Percentiles rank a stretch among this genome's conserved stretches.
Conservation (phyloP, 53 echinoderm and acorn worm species). For the Patiria pectinifera region DNA sequence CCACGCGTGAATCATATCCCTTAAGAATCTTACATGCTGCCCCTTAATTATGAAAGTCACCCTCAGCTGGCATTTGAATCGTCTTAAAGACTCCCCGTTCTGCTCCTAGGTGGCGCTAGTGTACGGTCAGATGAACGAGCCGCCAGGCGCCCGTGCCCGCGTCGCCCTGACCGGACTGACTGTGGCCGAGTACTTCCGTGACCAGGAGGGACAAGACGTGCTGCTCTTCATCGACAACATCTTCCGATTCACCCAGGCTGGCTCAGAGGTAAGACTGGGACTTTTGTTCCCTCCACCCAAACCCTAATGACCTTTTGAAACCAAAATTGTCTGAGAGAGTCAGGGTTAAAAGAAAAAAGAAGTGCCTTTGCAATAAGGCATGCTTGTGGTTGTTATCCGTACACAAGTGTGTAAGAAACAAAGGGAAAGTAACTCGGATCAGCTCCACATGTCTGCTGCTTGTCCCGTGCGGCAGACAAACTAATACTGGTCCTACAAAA, state of each 20-base stretch:
- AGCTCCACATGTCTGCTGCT: conserved; percentile 45
- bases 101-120: conserved; percentile 83
- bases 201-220: conserved; percentile 96
- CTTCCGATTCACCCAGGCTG: conserved; percentile 96
- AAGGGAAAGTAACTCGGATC: conserved; percentile 34
- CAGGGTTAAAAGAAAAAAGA: too few species aligned
- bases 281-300: too few species aligned
- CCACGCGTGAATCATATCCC: too few species aligned
- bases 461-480: conserved; percentile 43
- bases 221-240: conserved; percentile 99
- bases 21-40: too few species aligned
- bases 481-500: conserved; percentile 53
- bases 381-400: conserved; percentile 44
- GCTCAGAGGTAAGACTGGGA: conserved; percentile 77
- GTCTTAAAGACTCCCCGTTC: too few species aligned
- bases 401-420: conserved; percentile 60
- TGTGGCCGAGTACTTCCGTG: conserved; percentile 98
- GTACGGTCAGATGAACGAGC: conserved; percentile 99
- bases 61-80: too few species aligned
- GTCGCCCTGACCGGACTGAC: conserved; percentile 96
- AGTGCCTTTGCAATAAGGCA: conserved; percentile 51
- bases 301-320: background rate
- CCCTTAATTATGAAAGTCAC: too few species aligned
- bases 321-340: background rate
- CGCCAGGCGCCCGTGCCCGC: conserved; percentile 96